Evolutionary conservation across 2,888 invertebrate genomes (phyloP).

Genomic region (Caenorhabditis wallacei): DNA sequence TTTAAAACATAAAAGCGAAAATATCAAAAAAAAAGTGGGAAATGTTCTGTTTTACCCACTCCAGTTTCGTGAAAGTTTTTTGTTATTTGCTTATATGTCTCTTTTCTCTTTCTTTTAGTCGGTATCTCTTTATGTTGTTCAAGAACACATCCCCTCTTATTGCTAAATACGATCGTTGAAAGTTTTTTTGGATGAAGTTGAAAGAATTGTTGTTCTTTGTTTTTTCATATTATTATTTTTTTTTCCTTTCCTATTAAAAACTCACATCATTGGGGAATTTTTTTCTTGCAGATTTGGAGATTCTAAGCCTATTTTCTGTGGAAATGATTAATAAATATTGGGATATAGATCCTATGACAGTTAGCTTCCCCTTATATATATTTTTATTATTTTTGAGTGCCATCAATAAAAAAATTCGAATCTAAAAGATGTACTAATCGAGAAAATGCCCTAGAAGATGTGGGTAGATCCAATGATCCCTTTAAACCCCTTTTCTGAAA

Average conservation of each 20-base stretch:
- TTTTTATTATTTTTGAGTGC: too few relatives aligned
- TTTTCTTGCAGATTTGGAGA: too few relatives aligned
- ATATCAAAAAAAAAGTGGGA: too few relatives aligned
- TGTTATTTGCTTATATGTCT: constrained; percentile 45
- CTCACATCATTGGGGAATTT: not conserved
- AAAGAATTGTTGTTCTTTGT: not conserved
- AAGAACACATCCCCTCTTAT: not conserved
- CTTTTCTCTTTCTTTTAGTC: not conserved
- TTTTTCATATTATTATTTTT: not conserved
- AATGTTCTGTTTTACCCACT: constrained; percentile 48
- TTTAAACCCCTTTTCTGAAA: not conserved
- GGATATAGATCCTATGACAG: too few relatives aligned
- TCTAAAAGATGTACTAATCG: too few relatives aligned
- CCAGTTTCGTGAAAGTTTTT: constrained; percentile 36
- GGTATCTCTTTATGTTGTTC: constrained; percentile 8
- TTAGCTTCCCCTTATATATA: too few relatives aligned
- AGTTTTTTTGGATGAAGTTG: too few relatives aligned
- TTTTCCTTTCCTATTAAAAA: not conserved
- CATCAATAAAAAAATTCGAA: too few relatives aligned
- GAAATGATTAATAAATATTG: too few relatives aligned
- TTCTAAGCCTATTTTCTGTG: too few relatives aligned
- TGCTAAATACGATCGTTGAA: not conserved
- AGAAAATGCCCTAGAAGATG: too few relatives aligned
- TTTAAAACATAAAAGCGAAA: not conserved
- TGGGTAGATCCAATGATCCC: too few relatives aligned